Base-by-base conservation (phyloP, 1,140 invertebrate species). In the Lucilia sericata region DNA sequence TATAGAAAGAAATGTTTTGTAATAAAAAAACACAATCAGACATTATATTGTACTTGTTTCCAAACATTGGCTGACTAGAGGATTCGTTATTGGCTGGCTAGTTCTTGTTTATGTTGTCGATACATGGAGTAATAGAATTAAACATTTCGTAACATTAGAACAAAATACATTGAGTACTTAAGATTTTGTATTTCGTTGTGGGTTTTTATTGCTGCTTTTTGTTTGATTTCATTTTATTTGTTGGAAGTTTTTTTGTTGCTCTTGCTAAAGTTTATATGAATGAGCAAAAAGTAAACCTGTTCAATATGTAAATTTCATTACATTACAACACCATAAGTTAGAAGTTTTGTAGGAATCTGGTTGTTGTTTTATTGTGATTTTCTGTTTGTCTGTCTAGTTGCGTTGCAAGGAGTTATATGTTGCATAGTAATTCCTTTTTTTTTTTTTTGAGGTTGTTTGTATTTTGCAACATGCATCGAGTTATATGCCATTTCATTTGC, bases 251-350 rank as follows among this genome's bases (percentile, higher is more conserved):
- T n/a, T 21, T 55, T 70, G 5, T 70, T 70, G 19, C 7, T 25
- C 5, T 70, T 55, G 14, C 14, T 55, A 12, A 55, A 55, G 13
- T 55, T 55, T 55, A 55, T 55, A 2, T 42, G 42, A 42, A 42
- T 42, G 42, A 42, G 51, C 5, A 10, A 13, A 55, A 17, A 49
- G 49, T 17, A 55, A 55, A 55, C 51, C n/a, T 70, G n/a, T 70
- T 70, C 65, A 70, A 70, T 70, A 70, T 70, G 65, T n/a, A 70
- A 70, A 70, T 70, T 21, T 70, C 65, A 70, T 70, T 60, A 60
- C 65, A 70, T 25, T 70, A 70, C n/a, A n/a, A n/a, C 65, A 70
- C n/a, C 65, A 70, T 70, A 70, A 70, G 21, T 70, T 21, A 12
- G 65, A 17, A 60, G n/a, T 21, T 25, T 19, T 8, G 4, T 70